Percentiles rank a stretch among this genome's conserved stretches.
Conservation (phyloP, 2,113 vertebrate genomes). For the Myanophis thanlyinensis region DNA sequence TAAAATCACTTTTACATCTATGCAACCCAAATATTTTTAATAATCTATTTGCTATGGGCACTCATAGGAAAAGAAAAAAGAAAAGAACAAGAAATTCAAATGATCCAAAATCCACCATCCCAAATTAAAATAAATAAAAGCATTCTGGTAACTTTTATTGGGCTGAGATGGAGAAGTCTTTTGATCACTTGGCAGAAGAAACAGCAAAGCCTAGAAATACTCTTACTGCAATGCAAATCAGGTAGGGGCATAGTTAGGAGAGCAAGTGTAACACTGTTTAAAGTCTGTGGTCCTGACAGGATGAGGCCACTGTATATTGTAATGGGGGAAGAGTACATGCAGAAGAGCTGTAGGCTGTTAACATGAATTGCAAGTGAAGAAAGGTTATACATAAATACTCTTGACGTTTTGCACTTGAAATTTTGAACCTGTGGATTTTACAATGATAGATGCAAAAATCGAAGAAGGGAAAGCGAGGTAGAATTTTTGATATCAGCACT, state of each 20-base stretch:
- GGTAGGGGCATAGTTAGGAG: neutral
- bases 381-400: neutral
- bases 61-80: accelerated
- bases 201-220: neutral
- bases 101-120: neutral
- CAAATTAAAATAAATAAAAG: neutral
- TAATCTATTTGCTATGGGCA: neutral
- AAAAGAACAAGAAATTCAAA: neutral
- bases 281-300: neutral
- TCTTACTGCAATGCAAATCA: neutral
- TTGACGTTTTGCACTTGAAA: neutral
- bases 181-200: neutral
- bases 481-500: neutral
- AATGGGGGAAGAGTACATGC: neutral
- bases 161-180: neutral
- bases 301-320: neutral
- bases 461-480: neutral
- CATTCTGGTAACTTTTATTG: neutral
- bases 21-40: neutral
- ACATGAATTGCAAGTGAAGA: neutral
- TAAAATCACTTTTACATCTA: neutral
- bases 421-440: neutral
- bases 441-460: neutral
- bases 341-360: neutral
- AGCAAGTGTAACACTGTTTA: neutral